Percentiles rank a stretch among this genome's conserved stretches.
phyloP scores from a whole-genome alignment of 2,113 vertebrate genomes.

The Otocyon megalotis region DNA sequence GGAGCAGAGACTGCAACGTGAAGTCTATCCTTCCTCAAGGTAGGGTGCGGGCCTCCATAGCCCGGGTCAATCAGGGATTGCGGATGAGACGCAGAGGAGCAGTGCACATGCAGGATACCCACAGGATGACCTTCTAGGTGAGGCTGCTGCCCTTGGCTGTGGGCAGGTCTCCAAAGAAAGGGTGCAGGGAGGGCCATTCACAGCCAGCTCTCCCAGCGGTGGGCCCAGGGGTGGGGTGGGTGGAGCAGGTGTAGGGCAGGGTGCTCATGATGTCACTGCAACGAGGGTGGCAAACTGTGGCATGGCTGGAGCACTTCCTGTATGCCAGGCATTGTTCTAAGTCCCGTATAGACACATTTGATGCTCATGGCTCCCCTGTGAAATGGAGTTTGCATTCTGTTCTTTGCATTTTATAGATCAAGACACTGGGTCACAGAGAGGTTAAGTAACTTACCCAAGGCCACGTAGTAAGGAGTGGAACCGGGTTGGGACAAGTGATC shows the following conservation, averaged over 20 bases:
- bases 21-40: background rate
- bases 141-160: background rate
- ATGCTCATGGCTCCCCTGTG: fast-evolving
- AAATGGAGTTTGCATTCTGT: background rate
- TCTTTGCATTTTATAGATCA: background rate
- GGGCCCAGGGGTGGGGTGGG: no score
- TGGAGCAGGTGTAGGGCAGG: background rate
- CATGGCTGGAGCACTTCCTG: background rate
- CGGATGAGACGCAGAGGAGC: background rate
- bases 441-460: background rate
- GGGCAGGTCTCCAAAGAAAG: background rate
- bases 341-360: background rate
- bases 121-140: no score
- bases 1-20: background rate
- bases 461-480: background rate
- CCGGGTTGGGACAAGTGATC: background rate
- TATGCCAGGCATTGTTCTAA: background rate
- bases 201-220: background rate
- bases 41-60: fast-evolving
- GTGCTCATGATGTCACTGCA: background rate
- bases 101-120: no score
- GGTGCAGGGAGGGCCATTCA: background rate
- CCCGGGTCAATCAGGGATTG: background rate
- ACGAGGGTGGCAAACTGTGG: background rate
- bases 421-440: background rate